Evolutionary conservation across 64 coral and sea anemone species (phyloP).

Genomic region (Porites australiensis): DNA sequence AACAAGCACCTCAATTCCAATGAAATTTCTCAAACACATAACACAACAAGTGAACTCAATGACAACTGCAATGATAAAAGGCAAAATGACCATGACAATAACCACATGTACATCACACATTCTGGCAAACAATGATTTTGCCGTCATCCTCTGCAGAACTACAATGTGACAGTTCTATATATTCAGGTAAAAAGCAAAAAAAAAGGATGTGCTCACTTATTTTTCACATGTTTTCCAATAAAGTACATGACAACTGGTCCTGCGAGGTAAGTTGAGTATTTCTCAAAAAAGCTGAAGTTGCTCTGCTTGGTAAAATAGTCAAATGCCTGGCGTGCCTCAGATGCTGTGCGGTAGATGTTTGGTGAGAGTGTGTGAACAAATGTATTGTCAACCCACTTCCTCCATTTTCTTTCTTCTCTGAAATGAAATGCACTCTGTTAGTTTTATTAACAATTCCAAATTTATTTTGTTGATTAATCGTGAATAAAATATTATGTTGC

Average conservation of each 20-base stretch:
- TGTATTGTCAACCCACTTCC: constrained; percentile 91
- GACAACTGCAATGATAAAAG: too few species aligned
- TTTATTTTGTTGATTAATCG: too few species aligned
- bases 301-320: constrained; percentile 92
- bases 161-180: background rate
- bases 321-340: constrained; percentile 93
- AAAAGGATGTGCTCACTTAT: constrained; percentile 51
- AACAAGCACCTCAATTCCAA: background rate
- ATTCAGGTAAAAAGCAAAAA: background rate
- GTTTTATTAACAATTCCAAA: too few species aligned
- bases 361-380: constrained; percentile 97
- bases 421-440: background rate
- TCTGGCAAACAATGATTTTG: too few species aligned
- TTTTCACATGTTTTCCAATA: constrained; percentile 92
- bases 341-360: constrained; percentile 96
- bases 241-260: constrained; percentile 92
- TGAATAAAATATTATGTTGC: too few species aligned
- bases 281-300: constrained; percentile 82
- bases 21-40: background rate
- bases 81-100: too few species aligned
- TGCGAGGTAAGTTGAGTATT: constrained; percentile 78
- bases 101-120: too few species aligned
- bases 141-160: too few species aligned
- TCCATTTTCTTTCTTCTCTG: constrained; percentile 92
- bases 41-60: background rate